Base-by-base conservation (phyloP, 1,140 invertebrate species). In the Hydropsyche tenuis region DNA sequence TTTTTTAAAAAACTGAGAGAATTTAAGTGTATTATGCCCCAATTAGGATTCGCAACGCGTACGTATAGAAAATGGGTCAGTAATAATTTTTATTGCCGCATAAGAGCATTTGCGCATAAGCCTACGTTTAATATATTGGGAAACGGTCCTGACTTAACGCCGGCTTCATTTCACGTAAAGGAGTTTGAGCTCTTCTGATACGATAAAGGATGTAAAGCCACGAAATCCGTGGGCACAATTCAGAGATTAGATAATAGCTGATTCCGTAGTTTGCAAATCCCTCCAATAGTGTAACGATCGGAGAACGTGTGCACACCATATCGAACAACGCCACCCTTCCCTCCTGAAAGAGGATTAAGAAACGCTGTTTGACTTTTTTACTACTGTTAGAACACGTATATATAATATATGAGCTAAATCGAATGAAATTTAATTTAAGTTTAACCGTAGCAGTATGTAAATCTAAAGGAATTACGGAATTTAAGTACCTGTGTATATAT, bases 181-280 rank as follows among this genome's bases (percentile, higher is more conserved):
- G 62, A 71, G 56, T 75, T 75, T 64, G 45, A 66, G 63, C 60
- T 71, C 62, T 75, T 71, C 43, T 72, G 69, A 66, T 71, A 66
- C 73, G 73, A 75, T 48, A 48, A 68, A 23, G 30, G 45, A 68
- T 68, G 43, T 68, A 68, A 43, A 43, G 65, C 45, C 45, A 14
- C 12, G 65, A 25, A 68, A 68, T 37, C 30, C 69, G 69, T 22
- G 30, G 68, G 73, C 48, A 72, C 74, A 69, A 68, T 75, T 72
- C 65, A 37, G 69, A 75, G 74, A 75, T 75, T 75, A 75, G 74
- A 75, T 72, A 53, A 64, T 68, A 51, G 64, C 74, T 72, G 74
- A 75, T 75, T 72, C 60, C 69, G 74, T 66, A 66, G 70, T 72
- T 75, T 72, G 51, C 74, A 72, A 75, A 75, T 75, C 74, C 74